phyloP scores from a whole-genome alignment of 2,888 invertebrate genomes.

The Agonopterix heracliana region DNA sequence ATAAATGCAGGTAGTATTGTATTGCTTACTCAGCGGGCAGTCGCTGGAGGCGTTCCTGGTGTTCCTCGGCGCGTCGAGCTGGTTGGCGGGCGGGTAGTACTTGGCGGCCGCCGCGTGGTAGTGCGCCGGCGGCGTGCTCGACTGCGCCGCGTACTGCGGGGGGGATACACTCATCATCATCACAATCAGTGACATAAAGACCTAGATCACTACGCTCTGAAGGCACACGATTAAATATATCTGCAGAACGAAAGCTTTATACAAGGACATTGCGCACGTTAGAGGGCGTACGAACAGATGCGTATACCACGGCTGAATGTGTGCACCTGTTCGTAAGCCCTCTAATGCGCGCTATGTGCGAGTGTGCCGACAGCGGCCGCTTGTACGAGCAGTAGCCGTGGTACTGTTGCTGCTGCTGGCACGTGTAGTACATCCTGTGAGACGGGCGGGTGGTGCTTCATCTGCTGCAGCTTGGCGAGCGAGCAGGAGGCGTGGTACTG shows the following conservation, averaged over 20 bases:
- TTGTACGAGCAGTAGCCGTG: no score
- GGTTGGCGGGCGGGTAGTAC: slow-evolving; percentile 77
- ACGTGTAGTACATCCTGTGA: no score
- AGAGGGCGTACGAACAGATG: no score
- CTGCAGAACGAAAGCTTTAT: no score
- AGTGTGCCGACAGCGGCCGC: no score
- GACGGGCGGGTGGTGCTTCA: slow-evolving; percentile 91
- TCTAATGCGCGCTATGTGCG: no score
- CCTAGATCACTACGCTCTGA: no score
- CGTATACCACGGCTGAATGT: no score
- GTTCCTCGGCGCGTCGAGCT: slow-evolving; percentile 75
- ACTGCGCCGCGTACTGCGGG: slow-evolving; percentile 72
- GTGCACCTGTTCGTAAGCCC: no score
- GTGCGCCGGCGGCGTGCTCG: slow-evolving; percentile 77
- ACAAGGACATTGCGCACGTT: no score
- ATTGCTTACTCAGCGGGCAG: slow-evolving; percentile 32
- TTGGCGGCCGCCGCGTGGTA: slow-evolving; percentile 69
- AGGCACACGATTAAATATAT: no score
- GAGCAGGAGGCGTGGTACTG: slow-evolving; percentile 78
- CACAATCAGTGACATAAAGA: not conserved
- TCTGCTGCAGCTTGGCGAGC: slow-evolving; percentile 93
- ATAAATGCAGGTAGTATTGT: not conserved
- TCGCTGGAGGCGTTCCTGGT: slow-evolving; percentile 47
- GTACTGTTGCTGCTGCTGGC: no score
- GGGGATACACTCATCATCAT: slow-evolving; percentile 5